Evolutionary conservation across 2,113 vertebrate genomes (phyloP).

Genomic region (Arothron firmamentum): DNA sequence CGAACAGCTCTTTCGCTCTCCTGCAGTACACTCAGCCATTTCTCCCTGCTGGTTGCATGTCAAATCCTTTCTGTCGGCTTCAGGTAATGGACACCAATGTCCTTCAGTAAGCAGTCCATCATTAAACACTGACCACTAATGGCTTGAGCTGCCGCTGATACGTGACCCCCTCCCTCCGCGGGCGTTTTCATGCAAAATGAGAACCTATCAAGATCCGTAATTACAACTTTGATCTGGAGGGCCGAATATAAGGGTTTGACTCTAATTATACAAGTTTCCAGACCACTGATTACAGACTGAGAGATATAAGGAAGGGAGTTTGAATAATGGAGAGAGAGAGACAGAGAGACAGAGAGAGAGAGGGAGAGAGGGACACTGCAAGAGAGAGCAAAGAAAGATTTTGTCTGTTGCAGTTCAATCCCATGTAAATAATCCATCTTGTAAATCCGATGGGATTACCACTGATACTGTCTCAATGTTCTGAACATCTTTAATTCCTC

Average conservation of each 20-base stretch:
- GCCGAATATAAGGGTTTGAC: conserved; percentile 5
- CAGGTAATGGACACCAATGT: conserved; percentile 26
- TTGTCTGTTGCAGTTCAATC: conserved; percentile 27
- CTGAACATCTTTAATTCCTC: conserved; percentile 31
- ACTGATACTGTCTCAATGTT: conserved; percentile 33
- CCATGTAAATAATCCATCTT: conserved; percentile 44
- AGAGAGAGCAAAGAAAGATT: conserved; percentile 1
- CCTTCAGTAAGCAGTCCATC: conserved; percentile 31
- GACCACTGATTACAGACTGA: conserved; percentile 13
- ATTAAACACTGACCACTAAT: conserved; percentile 36
- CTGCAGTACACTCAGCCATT: not conserved
- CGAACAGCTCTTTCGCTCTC: not conserved
- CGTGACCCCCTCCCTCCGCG: conserved; percentile 19
- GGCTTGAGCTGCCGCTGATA: conserved; percentile 16
- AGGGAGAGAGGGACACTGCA: not conserved
- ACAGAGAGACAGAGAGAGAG: not conserved
- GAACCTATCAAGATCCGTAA: conserved; percentile 33
- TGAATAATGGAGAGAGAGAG: not conserved
- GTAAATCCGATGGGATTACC: conserved; percentile 45
- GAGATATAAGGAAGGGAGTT: not conserved
- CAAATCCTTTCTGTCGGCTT: not conserved
- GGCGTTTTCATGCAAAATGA: conserved; percentile 28
- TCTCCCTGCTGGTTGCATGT: not conserved
- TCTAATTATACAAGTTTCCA: conserved; percentile 17
- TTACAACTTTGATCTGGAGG: conserved; percentile 32